phyloP scores from a whole-genome alignment of 2,888 invertebrate genomes.

The Hemistola chrysoprasaria region DNA sequence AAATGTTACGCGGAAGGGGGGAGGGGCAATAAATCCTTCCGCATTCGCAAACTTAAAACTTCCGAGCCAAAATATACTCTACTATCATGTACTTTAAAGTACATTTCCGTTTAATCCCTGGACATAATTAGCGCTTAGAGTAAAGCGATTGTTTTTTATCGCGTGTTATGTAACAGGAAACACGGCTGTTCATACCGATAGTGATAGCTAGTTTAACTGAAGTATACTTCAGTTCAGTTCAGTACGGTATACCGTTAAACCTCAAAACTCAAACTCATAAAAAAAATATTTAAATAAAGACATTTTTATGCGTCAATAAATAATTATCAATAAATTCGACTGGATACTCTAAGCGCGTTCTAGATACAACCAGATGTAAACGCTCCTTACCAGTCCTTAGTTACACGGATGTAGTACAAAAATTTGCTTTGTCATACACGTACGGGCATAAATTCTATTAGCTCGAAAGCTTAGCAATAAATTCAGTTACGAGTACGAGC shows the following conservation, averaged over 20 bases:
- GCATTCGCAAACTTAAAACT: constrained; percentile 10
- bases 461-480: constrained; percentile 10
- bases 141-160: constrained; percentile 13
- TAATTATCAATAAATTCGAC: too few species aligned
- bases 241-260: too few species aligned
- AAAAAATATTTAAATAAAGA: too few species aligned
- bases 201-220: not conserved
- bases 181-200: constrained; percentile 9
- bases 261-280: too few species aligned
- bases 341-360: too few species aligned
- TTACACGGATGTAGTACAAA: too few species aligned
- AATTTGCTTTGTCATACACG: not conserved
- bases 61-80: constrained; percentile 4
- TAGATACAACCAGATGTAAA: constrained; percentile 1
- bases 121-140: constrained; percentile 11
- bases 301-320: too few species aligned
- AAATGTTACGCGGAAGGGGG: constrained; percentile 7
- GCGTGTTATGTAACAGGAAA: constrained; percentile 19
- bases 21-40: constrained; percentile 20
- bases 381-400: too few species aligned
- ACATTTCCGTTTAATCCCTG: not conserved
- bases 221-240: too few species aligned
- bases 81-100: not conserved
- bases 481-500: constrained; percentile 1
- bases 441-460: constrained; percentile 10